Percentiles rank a stretch among this genome's conserved stretches.
Evolutionary conservation across 1,140 invertebrate genomes (phyloP).

Genomic region (Pseudobourletiella spinata): DNA sequence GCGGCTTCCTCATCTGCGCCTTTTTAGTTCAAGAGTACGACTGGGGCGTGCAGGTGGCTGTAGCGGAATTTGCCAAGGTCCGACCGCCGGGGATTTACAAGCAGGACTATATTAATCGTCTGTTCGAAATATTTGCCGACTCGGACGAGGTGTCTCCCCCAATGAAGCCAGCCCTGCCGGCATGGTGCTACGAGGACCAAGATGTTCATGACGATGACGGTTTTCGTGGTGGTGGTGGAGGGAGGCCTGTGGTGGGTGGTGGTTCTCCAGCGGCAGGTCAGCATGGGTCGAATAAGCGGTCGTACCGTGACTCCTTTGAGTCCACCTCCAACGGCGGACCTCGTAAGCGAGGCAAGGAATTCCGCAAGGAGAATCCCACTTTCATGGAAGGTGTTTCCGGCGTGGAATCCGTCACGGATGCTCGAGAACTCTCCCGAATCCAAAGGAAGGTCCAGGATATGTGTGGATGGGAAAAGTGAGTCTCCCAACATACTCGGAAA

Average conservation of each 20-base stretch:
- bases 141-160: slow-evolving; percentile 52
- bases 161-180: slow-evolving; percentile 62
- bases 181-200: slow-evolving; percentile 60
- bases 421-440: slow-evolving; percentile 54
- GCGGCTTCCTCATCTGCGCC: slow-evolving; percentile 84
- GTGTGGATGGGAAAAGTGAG: slow-evolving; percentile 62
- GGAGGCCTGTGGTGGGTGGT: background rate
- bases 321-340: background rate
- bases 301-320: background rate
- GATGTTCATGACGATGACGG: slow-evolving; percentile 35
- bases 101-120: slow-evolving; percentile 52
- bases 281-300: slow-evolving; percentile 6
- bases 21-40: slow-evolving; percentile 76
- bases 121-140: slow-evolving; percentile 62
- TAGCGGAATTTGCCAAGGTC: slow-evolving; percentile 60
- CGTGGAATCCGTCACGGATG: slow-evolving; percentile 53
- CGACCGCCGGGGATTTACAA: slow-evolving; percentile 61
- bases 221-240: background rate
- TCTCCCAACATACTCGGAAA: no score
- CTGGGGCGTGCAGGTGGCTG: slow-evolving; percentile 67
- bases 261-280: background rate
- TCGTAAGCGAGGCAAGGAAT: slow-evolving; percentile 25
- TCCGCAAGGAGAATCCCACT: slow-evolving; percentile 48
- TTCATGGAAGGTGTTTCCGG: slow-evolving; percentile 77
- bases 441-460: slow-evolving; percentile 69